Base-by-base conservation (phyloP, 2,797 vertebrate genomes). In the Intellagama lesueurii region DNA sequence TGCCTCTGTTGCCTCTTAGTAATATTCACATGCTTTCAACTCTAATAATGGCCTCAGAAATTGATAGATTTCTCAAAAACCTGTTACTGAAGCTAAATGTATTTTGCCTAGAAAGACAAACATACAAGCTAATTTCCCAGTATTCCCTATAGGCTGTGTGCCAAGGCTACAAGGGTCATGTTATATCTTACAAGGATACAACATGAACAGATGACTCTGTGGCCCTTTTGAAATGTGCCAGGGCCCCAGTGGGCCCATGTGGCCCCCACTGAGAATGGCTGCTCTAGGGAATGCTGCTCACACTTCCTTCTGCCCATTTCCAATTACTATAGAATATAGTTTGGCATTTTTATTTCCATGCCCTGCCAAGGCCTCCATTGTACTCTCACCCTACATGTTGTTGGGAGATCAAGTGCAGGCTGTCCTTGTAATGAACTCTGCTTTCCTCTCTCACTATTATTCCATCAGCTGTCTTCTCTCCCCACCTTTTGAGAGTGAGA, bases 361-460 rank as follows among this genome's bases (percentile, higher is more conserved):
- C 56, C 83, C 66, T 88, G 73, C 22, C 1, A 3, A 90, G 32
- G 4, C 0, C 35, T 88, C 11, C 0, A 30, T 83, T 76, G 30
- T 83, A 69, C 87, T 91, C 81, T 83, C 40, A 4, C 30, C 5
- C 52, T 4, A 0, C 47, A 72, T 75, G 82, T 22, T 89, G 30
- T 81, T 52, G 70, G 2, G 82, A 90, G 87, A 49, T 83, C 30
- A 72, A 86, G 49, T 83, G 47, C 82, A 83, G 49, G 35, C 77
- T 91, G 92, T 87, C 88, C 44, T 79, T 1, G 78, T 68, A 60
- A 75, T 91, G 82, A 89, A 75, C 79, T 80, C 52, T 85, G 85
- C 76, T 89, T 76, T 70, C 35, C 40, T 47, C 11, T 26, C 75
- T 89, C 68, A 68, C 76, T 68, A 77, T 87, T 11, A 66, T 87